A percentile compares a stretch with the other conserved stretches of the same genome.
Conservation (phyloP, 92 coral and sea anemone genomes). For the Ricordea florida region DNA sequence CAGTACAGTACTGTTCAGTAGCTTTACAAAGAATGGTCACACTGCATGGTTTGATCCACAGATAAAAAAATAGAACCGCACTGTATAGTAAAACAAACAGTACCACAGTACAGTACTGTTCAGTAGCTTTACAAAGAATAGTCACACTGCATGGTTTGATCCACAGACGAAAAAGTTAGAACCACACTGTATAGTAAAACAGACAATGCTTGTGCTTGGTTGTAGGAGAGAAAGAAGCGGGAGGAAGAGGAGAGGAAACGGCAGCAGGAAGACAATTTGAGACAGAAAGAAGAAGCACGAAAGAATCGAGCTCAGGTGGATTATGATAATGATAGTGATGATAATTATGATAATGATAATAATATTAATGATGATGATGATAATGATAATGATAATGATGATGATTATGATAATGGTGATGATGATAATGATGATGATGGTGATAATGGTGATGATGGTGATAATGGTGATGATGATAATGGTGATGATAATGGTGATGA, state of each 20-base stretch:
- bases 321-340: background rate
- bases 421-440: background rate
- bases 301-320: slow-evolving; percentile 74
- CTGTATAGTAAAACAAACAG: too few relatives aligned
- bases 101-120: too few relatives aligned
- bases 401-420: too few relatives aligned
- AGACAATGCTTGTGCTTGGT: too few relatives aligned
- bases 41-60: too few relatives aligned
- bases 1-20: too few relatives aligned
- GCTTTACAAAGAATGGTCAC: too few relatives aligned
- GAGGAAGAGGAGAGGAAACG: slow-evolving; percentile 86
- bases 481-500: background rate
- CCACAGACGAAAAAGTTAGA: too few relatives aligned
- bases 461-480: background rate
- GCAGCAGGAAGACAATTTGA: slow-evolving; percentile 78
- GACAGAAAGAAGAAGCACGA: slow-evolving; percentile 79
- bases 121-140: too few relatives aligned
- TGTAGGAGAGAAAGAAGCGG: slow-evolving; percentile 88
- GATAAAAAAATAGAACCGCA: too few relatives aligned
- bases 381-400: background rate
- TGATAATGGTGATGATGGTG: background rate
- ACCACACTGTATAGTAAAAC: too few relatives aligned
- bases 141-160: too few relatives aligned
- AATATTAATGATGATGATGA: background rate
- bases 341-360: background rate